These are phyloP conservation scores for Temnothorax longispinosus DNA, from an alignment of 1,140 invertebrate species.

Conservation along the genomic window DNA sequence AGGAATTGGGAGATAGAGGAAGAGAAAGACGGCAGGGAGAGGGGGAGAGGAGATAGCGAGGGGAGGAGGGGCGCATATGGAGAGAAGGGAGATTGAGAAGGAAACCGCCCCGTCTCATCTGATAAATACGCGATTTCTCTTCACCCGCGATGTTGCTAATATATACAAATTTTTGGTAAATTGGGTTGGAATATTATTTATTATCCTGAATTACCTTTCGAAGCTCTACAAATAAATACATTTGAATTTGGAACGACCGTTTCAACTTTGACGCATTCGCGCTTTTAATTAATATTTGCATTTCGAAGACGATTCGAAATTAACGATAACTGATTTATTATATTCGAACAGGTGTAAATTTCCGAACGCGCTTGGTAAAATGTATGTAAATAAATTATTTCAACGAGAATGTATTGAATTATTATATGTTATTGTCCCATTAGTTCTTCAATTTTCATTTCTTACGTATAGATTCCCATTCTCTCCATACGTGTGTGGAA, in stretches of 20 bases:
- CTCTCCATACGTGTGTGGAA: too few species aligned
- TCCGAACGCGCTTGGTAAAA: neutral
- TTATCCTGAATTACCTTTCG: neutral
- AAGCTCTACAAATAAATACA: neutral
- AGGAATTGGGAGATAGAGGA: slow-evolving; percentile 30
- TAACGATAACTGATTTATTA: neutral
- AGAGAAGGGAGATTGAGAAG: too few species aligned
- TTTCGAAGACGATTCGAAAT: neutral
- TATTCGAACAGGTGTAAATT: neutral
- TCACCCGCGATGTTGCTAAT: neutral
- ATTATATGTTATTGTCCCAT: neutral
- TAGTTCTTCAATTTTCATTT: neutral
- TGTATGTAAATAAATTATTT: neutral
- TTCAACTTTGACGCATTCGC: neutral
- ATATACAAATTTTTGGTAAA: neutral
- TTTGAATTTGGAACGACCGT: neutral
- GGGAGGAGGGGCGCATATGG: neutral
- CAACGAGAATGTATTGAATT: neutral
- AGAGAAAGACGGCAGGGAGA: slow-evolving; percentile 35
- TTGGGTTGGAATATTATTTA: neutral
- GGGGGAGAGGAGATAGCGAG: neutral
- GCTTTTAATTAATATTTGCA: slow-evolving; percentile 9
- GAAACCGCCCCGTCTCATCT: slow-evolving; percentile 22
- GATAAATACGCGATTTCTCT: neutral
- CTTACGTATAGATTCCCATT: too few species aligned